A percentile compares a stretch with the other conserved stretches of the same genome.
phyloP scores from a whole-genome alignment of 2,888 invertebrate species.

The Coleophora deauratella region DNA sequence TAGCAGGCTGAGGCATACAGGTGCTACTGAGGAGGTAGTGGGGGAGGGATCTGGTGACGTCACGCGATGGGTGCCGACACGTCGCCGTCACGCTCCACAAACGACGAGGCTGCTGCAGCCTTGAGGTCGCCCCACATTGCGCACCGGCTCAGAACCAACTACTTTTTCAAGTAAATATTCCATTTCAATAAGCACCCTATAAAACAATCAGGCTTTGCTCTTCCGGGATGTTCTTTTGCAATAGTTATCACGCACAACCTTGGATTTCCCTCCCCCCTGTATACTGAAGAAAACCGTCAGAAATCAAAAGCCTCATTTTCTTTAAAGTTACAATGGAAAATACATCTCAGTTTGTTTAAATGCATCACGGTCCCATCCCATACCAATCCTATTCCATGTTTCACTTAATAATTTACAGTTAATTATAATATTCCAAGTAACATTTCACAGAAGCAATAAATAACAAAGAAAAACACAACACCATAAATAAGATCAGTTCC shows the following conservation, averaged over 20 bases:
- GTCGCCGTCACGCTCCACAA: conserved; percentile 73
- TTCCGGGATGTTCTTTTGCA: conserved; percentile 1
- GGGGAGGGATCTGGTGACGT: conserved; percentile 42
- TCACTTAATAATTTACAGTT: conserved; percentile 9
- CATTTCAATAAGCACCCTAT: conserved; percentile 27
- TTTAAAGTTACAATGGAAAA: too few relatives aligned
- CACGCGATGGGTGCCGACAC: conserved; percentile 67
- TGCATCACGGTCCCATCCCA: too few relatives aligned
- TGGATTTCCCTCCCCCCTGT: too few relatives aligned
- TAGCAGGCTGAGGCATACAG: too few relatives aligned
- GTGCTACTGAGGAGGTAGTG: background rate
- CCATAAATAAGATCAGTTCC: conserved; percentile 13
- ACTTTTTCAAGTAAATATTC: conserved; percentile 50
- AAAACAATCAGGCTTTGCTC: conserved; percentile 18
- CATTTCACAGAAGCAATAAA: too few relatives aligned
- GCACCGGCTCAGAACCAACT: conserved; percentile 54
- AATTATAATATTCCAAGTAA: background rate
- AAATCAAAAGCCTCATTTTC: too few relatives aligned
- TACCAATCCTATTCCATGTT: too few relatives aligned
- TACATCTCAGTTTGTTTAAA: too few relatives aligned
- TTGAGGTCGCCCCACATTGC: conserved; percentile 67
- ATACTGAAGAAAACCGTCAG: too few relatives aligned
- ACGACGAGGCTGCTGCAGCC: conserved; percentile 68
- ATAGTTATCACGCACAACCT: too few relatives aligned
- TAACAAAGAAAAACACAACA: background rate